Base-by-base conservation (phyloP, 1,140 invertebrate genomes). In the Probaryconus sp. region DNA sequence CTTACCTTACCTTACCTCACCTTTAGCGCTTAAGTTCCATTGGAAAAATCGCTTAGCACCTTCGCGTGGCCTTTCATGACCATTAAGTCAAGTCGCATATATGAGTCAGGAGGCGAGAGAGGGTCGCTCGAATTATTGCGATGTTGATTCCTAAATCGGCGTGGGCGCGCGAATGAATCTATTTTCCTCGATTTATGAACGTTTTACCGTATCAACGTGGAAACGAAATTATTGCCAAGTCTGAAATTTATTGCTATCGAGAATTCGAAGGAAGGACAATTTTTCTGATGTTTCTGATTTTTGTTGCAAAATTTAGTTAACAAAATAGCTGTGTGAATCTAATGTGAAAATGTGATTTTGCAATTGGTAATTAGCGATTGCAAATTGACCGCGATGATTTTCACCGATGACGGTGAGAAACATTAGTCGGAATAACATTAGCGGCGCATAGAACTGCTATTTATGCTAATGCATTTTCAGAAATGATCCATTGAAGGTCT, bases 401-500 rank as follows among this genome's bases (percentile, higher is more conserved):
- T 64, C 47, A 64, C 26, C 21, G 60, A 64, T 64, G 60, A 45
- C 47, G 18, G 35, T 11, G 24, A 35, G 43, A 31, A 58, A 47
- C 21, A 6, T 26, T 28, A 3, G 3, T 10, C 26, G 42, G 40
- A 16, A 55, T 55, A 30, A 26, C 37, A 55, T 42, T 42, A 55
- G 26, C 11, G 11, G n/a, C 30, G 30, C 10, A 11, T 26, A 7
- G 45, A 30, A 40, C 16, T 18, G 64, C 43, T 51, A 53, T 68
- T 70, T 70, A 70, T 70, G 55, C 47, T 53, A 70, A 70, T 70
- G 55, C 56, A 17, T 21, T 16, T 11, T 28, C 47, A 14, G 38
- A 45, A 55, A 60, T 70, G 55, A 61, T 61, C 35, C 40, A 51
- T 20, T 31, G 31, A 43, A n/a, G 28, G 18, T 13, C 35, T 50